Base-by-base conservation (phyloP, 2,113 vertebrate species). In the Protobothrops flavoviridis region DNA sequence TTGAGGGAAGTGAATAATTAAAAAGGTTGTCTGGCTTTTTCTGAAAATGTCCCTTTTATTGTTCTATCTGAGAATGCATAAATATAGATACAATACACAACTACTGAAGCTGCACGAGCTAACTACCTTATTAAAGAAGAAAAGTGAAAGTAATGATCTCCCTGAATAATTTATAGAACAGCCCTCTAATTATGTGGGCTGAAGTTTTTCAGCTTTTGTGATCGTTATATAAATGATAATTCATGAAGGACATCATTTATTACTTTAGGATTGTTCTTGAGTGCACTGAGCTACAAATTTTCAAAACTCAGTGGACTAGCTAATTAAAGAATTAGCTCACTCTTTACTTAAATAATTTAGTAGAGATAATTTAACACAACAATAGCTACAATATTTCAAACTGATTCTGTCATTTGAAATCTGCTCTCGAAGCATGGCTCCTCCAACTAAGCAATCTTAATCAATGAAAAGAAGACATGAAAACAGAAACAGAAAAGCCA, bases 321-420 rank as follows among this genome's bases (percentile, higher is more conserved):
- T 89, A 87, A 92, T 89, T 87, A 93, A 45, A 15, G 29, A 95
- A 91, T 0, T 1, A 92, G 92, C 92, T 94, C 92, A 56, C 61
- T 91, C 94, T 87, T 59, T 90, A 81, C 94, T 61, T 0, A 95
- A 86, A 85, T 96, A 93, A 95, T 91, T 89, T 90, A 69, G 20
- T 20, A 94, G 74, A 50, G 89, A 29, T 90, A 61, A 95, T 93
- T 94, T 94, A 96, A 85, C 39, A 29, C 53, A 3, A 92, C 93
- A 90, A 56, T 56, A 94, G 69, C 88, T 24, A 12, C 90, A 17
- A 85, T 56, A 20, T 33, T 85, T 86, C 56, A 50, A 52, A 45
- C 43, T 53, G 56, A 90, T 9, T 45, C 24, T 33, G 0, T 23
- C 92, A 81, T 26, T 91, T 0, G 2, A 96, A 91, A 64, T 92